phyloP scores from a whole-genome alignment of 2,797 vertebrate species.

The Peromyscus eremicus region DNA sequence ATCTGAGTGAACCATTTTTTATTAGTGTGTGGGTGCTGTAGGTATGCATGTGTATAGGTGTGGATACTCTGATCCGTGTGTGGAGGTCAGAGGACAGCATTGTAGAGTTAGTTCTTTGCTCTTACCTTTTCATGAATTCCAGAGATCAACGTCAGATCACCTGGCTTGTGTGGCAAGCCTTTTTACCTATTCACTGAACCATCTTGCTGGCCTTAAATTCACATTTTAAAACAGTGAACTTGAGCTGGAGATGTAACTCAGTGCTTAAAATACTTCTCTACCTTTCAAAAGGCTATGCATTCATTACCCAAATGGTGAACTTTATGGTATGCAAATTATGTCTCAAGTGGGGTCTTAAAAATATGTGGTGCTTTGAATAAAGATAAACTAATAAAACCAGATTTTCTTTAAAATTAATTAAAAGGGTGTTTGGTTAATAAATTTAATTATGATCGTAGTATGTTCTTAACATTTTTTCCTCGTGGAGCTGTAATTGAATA shows the following conservation, averaged over 20 bases:
- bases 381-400: conserved; percentile 2
- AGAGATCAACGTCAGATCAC: not conserved
- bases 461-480: conserved; percentile 35
- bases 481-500: conserved; percentile 4
- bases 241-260: not conserved
- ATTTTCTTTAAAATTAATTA: conserved; percentile 49
- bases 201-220: not conserved
- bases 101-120: not conserved
- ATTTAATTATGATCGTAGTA: conserved; percentile 2
- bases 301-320: not conserved
- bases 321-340: conserved; percentile 24
- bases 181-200: not conserved
- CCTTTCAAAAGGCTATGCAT: not conserved
- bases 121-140: not conserved
- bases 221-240: not conserved
- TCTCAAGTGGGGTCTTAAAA: conserved; percentile 24
- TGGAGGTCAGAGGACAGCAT: not conserved
- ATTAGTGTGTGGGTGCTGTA: not conserved
- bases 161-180: not conserved
- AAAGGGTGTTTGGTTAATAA: not conserved
- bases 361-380: conserved; percentile 20
- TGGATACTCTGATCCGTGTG: not conserved
- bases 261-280: not conserved
- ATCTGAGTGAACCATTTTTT: not conserved
- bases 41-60: not conserved